phyloP scores from a whole-genome alignment of 1,140 invertebrate genomes.

The Melitaea cinxia region DNA sequence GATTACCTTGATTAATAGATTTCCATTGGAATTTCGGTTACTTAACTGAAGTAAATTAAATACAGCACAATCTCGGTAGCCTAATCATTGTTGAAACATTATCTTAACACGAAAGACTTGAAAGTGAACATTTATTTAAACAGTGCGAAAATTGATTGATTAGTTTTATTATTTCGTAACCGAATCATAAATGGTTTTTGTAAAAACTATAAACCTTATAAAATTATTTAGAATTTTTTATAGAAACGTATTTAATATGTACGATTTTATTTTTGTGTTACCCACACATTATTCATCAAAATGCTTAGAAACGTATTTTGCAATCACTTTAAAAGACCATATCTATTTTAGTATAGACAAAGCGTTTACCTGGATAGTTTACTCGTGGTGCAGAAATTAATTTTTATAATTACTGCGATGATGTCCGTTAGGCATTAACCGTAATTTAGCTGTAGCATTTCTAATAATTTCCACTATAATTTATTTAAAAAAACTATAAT shows the following conservation, averaged over 20 bases:
- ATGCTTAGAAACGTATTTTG: too few species aligned
- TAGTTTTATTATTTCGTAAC: not conserved
- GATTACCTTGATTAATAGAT: constrained; percentile 1
- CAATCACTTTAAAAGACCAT: too few species aligned
- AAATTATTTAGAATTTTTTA: too few species aligned
- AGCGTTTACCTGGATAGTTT: too few species aligned
- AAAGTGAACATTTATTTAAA: constrained; percentile 10
- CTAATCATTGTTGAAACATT: constrained; percentile 8
- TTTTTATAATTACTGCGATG: too few species aligned
- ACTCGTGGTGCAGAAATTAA: too few species aligned
- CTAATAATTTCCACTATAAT: not conserved
- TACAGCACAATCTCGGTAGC: constrained; percentile 6
- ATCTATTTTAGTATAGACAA: too few species aligned
- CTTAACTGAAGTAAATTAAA: constrained; percentile 3
- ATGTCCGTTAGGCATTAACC: too few species aligned
- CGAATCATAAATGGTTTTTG: not conserved
- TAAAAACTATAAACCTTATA: not conserved
- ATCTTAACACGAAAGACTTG: constrained; percentile 11
- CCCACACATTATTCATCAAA: too few species aligned
- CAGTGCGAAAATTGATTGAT: constrained; percentile 4
- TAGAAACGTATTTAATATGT: too few species aligned
- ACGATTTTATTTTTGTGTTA: too few species aligned
- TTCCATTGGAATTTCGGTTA: constrained; percentile 2
- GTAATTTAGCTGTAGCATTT: too few species aligned
- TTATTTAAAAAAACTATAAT: not conserved